Conservation (phyloP, 2,113 vertebrate genomes). For the Elephas maximus region DNA sequence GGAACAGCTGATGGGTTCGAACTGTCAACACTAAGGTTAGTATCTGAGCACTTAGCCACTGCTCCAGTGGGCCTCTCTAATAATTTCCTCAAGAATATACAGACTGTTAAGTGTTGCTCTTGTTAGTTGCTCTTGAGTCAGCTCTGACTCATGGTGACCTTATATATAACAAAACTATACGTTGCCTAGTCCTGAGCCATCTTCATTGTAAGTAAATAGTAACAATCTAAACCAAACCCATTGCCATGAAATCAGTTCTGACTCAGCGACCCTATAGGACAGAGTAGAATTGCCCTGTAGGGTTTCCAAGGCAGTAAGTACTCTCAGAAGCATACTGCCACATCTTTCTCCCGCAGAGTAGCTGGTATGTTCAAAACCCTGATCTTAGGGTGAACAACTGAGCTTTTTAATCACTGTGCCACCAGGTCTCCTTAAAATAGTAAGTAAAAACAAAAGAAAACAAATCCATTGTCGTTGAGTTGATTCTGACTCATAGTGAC, state of each 20-base stretch:
- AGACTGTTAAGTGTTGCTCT: background rate
- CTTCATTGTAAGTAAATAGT: background rate
- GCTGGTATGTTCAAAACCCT: too few relatives aligned
- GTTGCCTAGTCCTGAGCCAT: background rate
- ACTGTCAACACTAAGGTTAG: background rate
- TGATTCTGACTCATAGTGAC: too few relatives aligned
- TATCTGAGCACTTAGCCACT: background rate
- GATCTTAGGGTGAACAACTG: too few relatives aligned
- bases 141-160: background rate
- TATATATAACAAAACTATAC: background rate
- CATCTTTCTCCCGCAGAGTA: too few relatives aligned
- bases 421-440: background rate
- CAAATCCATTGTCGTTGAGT: too few relatives aligned
- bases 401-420: too few relatives aligned
- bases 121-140: background rate
- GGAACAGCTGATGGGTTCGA: background rate
- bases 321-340: too few relatives aligned
- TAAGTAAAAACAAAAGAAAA: background rate
- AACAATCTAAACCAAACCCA: too few relatives aligned
- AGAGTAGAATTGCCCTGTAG: too few relatives aligned
- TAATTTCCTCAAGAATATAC: background rate
- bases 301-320: too few relatives aligned
- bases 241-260: too few relatives aligned
- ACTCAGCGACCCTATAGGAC: too few relatives aligned
- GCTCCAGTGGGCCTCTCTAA: background rate